Percentiles rank a stretch among this genome's conserved stretches.
These are phyloP conservation scores for Hybos culiciformis DNA, from an alignment of 2,888 invertebrate genomes.

Conservation along the genomic window DNA sequence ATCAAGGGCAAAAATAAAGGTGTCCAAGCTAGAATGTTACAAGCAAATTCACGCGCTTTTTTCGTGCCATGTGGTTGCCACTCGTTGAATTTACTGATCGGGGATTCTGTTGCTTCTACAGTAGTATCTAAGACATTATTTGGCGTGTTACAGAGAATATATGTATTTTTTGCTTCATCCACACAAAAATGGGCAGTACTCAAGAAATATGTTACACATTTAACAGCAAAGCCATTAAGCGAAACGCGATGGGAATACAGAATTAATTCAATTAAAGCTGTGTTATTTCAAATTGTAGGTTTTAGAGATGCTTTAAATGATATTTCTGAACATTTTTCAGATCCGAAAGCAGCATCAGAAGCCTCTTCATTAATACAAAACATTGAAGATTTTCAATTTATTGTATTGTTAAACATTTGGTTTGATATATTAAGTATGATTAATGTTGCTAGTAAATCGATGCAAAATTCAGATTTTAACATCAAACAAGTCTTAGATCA, in stretches of 20 bases:
- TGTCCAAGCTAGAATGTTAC: neutral
- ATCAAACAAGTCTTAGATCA: slow-evolving; percentile 1
- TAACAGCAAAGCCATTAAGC: slow-evolving; percentile 4
- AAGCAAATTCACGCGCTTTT: neutral
- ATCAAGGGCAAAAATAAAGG: neutral
- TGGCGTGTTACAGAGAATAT: neutral
- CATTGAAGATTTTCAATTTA: slow-evolving; percentile 3
- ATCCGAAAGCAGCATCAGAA: slow-evolving; percentile 3
- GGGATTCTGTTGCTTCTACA: neutral
- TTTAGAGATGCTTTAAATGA: slow-evolving; percentile 2
- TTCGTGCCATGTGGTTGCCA: neutral
- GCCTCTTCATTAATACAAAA: slow-evolving; percentile 2
- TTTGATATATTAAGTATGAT: slow-evolving; percentile 2
- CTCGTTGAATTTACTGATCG: neutral
- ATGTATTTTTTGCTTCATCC: neutral
- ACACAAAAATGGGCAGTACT: neutral
- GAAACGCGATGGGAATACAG: slow-evolving; percentile 4
- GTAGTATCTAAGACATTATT: neutral
- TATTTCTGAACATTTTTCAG: slow-evolving; percentile 4
- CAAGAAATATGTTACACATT: neutral
- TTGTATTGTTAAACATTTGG: slow-evolving; percentile 2
- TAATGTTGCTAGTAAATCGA: slow-evolving; percentile 1
- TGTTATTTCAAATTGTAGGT: slow-evolving; percentile 2
- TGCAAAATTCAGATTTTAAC: neutral
- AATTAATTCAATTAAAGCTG: slow-evolving; percentile 1